Evolutionary conservation across 2,113 vertebrate genomes (phyloP).

Genomic region (Spheniscus mendiculus): DNA sequence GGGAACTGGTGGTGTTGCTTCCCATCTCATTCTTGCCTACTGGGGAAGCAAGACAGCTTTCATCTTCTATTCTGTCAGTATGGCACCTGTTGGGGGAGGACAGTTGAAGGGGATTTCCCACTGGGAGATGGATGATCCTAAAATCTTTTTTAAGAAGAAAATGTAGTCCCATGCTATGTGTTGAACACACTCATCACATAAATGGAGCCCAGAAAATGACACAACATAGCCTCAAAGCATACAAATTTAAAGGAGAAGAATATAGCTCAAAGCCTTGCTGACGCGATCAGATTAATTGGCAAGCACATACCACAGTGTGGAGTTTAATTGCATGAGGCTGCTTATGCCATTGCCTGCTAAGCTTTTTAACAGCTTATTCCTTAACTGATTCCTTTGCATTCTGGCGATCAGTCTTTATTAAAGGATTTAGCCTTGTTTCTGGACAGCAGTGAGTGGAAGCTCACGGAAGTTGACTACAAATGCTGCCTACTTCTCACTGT

Average conservation of each 20-base stretch:
- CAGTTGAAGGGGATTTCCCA: neutral
- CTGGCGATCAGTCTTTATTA: conserved; percentile 2
- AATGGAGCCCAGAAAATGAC: conserved; percentile 14
- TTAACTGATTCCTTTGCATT: conserved; percentile 41
- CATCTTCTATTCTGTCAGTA: neutral
- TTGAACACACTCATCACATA: neutral
- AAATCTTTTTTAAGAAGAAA: neutral
- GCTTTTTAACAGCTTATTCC: conserved; percentile 62
- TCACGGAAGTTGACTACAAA: neutral
- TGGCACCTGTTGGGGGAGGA: neutral
- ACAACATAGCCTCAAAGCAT: conserved; percentile 27
- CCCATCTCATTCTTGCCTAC: neutral
- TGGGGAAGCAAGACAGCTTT: neutral
- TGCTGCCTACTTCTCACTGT: neutral
- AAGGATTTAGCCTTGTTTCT: conserved; percentile 30
- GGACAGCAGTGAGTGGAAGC: neutral
- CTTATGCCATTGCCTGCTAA: conserved; percentile 32
- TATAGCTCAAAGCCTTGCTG: conserved; percentile 34
- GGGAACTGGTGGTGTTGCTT: neutral
- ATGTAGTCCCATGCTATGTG: neutral
- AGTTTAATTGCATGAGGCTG: conserved; percentile 51
- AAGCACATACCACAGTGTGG: neutral
- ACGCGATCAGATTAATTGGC: conserved; percentile 59
- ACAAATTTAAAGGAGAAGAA: neutral
- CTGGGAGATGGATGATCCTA: neutral